Evolutionary conservation across 2,113 vertebrate genomes (phyloP).

Genomic region (Rhinoderma darwinii): DNA sequence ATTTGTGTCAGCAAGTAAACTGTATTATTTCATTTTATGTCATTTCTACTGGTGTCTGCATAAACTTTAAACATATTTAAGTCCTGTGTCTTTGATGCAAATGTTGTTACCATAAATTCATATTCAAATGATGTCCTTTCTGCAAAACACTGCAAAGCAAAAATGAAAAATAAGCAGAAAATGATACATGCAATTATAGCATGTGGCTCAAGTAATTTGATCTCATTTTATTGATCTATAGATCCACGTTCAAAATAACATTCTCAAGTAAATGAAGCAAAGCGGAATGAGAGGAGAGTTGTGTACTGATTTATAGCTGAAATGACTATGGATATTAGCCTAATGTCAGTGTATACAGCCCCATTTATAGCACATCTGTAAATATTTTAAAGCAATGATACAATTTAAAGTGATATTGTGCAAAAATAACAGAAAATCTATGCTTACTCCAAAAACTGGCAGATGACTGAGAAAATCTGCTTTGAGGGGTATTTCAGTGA

Average conservation of each 20-base stretch:
- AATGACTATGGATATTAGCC: constrained; percentile 22
- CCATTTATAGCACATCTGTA: background rate
- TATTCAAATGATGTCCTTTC: constrained; percentile 33
- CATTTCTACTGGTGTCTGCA: constrained; percentile 10
- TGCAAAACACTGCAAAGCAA: background rate
- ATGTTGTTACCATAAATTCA: constrained; percentile 27
- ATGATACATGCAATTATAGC: constrained; percentile 42
- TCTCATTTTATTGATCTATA: constrained; percentile 47
- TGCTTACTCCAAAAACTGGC: no score
- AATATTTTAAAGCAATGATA: background rate
- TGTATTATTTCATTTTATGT: background rate
- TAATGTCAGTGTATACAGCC: background rate
- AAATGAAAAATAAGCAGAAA: constrained; percentile 50
- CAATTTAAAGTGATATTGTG: background rate
- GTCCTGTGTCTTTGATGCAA: constrained; percentile 41
- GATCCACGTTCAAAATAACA: constrained; percentile 40
- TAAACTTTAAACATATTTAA: constrained; percentile 46
- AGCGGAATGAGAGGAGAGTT: background rate
- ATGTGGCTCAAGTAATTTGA: constrained; percentile 25
- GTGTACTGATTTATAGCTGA: constrained; percentile 28
- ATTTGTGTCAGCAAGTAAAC: constrained; percentile 16
- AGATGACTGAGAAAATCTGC: background rate
- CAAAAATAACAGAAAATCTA: background rate
- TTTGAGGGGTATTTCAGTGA: no score
- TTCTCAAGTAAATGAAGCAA: constrained; percentile 29